Base-by-base conservation (phyloP, 2,797 vertebrate species). In the Protosalanx chinensis region DNA sequence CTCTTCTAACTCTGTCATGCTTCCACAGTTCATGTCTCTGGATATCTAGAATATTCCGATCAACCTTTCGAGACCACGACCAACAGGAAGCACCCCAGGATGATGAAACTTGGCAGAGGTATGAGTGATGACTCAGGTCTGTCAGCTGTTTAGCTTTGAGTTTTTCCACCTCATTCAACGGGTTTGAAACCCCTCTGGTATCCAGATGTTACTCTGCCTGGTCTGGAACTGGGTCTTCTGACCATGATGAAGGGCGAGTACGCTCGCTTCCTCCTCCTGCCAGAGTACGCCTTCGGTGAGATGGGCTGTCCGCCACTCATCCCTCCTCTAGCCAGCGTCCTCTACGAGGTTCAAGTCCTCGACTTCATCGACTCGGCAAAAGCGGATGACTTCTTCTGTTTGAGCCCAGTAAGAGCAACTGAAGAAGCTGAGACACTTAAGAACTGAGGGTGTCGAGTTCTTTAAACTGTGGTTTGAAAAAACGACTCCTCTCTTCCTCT, bases 101-200 rank as follows among this genome's bases (percentile, higher is more conserved):
- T 97, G 69, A 92, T 99, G 95, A 98, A 97, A 82, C 88, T 99
- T 2, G 96, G 97, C 33, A 89, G 86, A 93, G 96, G 98, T 98
- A 76, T 78, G 86, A 6, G 10, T 12, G 29, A 61, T 61, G 6
- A 61, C 7, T 12, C 23, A 56, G 51, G 3, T n/a, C 1, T n/a
- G 6, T n/a, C 10, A 18, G 51, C 16, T 10, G 8, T 49, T 49
- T n/a, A 56, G 51, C 51, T 46, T 46, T 46, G 41, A 46, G 41
- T 12, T 46, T 46, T 46, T 46, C 41, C 23, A 27, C 23, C 23
- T 12, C 37, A 7, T 46, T 3, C 41, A 46, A 46, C 41, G 2
- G 18, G 7, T 46, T 49, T 3, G 15, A 16, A 30, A 5, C 23
- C 20, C 12, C 27, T 56, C 35, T 5, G 51, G 49, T 67, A 18